Base-by-base conservation (phyloP, 1,140 invertebrate genomes). In the Drosophila pseudoobscura region DNA sequence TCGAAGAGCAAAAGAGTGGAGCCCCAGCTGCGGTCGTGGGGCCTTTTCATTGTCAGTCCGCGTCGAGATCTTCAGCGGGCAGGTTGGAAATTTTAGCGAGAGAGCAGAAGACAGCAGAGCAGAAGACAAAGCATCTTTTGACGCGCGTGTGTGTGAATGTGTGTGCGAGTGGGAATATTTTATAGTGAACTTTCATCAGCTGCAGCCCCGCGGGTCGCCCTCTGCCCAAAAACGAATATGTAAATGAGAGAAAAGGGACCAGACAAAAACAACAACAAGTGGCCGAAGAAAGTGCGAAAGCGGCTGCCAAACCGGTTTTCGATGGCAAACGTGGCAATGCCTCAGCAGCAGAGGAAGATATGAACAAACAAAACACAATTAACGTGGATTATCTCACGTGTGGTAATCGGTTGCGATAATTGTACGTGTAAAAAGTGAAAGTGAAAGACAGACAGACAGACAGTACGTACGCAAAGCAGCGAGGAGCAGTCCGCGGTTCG, bases 131-230 rank as follows among this genome's bases (percentile, higher is more conserved):
- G 62, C 66, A 74, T 74, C 74, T 74, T 20, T 57, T 50, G 8
- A 6, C 31, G 26, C 9, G 31, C 41, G 57, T 29, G 47, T 47
- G 35, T 49, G 45, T 50, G 13, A 51, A 26, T 46, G 46, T 54
- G 46, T 78, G 54, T 62, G 51, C 54, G 44, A 64, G 62, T 69
- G 61, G 65, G 65, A 69, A 69, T 57, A 69, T 56, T 69, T 69
- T 62, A 20, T 66, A 47, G 51, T 50, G 66, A 82, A 87, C 84
- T 87, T 88, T 88, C 83, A 76, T 88, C 52, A 15, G 41, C 64
- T 66, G 63, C 70, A 78, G 69, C 35, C 35, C 35, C 35, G 31
- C 31, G 8, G 9, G 61, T 46, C 9, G 49, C 57, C 45, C 29
- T 57, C 57, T 50, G 63, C 11, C 11, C 3, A 39, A 39, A 39